These are phyloP conservation scores for Latrodectus geometricus DNA, from an alignment of 1,140 invertebrate genomes.

Conservation along the genomic window DNA sequence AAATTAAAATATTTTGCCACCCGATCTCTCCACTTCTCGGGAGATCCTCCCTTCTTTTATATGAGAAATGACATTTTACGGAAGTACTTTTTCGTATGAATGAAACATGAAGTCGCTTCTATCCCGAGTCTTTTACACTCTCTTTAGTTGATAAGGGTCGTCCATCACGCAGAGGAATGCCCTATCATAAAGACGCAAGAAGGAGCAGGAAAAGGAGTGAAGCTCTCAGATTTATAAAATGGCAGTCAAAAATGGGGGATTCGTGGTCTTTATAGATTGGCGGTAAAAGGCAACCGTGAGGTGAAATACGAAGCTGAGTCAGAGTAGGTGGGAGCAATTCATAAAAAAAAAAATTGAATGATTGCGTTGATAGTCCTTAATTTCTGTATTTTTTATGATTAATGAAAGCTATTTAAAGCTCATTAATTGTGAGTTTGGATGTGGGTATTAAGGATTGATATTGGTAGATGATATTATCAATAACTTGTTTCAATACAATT, in stretches of 20 bases:
- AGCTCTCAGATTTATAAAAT: neutral
- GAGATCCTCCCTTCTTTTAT: neutral
- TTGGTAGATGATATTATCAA: too few relatives aligned
- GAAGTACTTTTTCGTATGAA: conserved; percentile 37
- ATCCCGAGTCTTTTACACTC: conserved; percentile 9
- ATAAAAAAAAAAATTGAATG: too few relatives aligned
- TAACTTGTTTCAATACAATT: too few relatives aligned
- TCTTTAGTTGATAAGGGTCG: conserved; percentile 25
- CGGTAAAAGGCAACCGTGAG: neutral
- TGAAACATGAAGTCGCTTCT: conserved; percentile 49
- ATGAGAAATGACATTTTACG: conserved; percentile 48
- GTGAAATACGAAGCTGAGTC: neutral
- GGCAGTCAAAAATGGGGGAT: neutral
- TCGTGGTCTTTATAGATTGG: neutral
- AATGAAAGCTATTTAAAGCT: too few relatives aligned
- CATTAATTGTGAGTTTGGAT: too few relatives aligned
- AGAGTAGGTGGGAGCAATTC: neutral
- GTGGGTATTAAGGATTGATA: too few relatives aligned
- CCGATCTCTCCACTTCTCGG: neutral
- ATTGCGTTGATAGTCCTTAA: too few relatives aligned
- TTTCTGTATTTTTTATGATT: too few relatives aligned
- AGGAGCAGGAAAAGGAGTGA: neutral
- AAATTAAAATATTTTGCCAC: neutral
- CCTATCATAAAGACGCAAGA: conserved; percentile 16
- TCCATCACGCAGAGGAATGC: conserved; percentile 11